phyloP scores from a whole-genome alignment of 2,113 vertebrate species.

The Labeo rohita region DNA sequence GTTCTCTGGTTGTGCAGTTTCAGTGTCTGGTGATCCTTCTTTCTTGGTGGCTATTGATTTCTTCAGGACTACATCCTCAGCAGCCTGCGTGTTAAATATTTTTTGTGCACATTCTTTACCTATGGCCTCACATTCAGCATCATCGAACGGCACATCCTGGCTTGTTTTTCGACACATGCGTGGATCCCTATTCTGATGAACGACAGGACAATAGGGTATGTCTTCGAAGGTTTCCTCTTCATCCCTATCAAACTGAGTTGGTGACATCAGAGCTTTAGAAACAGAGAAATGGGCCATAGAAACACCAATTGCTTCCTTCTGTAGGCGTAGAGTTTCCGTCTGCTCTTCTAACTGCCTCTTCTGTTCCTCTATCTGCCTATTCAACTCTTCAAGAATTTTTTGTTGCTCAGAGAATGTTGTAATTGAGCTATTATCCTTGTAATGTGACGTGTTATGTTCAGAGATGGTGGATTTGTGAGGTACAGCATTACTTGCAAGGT shows the following conservation, averaged over 20 bases:
- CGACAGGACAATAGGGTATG: constrained; percentile 45
- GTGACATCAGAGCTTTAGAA: constrained; percentile 91
- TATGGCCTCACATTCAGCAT: constrained; percentile 58
- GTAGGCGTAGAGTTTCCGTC: constrained; percentile 90
- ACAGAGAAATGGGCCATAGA: constrained; percentile 97
- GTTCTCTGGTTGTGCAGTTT: neutral
- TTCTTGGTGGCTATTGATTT: too few species aligned
- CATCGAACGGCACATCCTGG: constrained; percentile 60
- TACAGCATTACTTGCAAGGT: constrained; percentile 69
- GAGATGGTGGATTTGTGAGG: constrained; percentile 59
- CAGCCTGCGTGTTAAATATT: neutral
- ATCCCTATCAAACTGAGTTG: constrained; percentile 72
- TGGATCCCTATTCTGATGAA: constrained; percentile 68
- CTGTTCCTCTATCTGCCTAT: constrained; percentile 96
- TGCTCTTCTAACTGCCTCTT: constrained; percentile 91
- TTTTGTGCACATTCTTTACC: constrained; percentile 1
- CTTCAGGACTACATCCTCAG: neutral
- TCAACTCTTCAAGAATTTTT: constrained; percentile 92
- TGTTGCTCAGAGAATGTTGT: constrained; percentile 90
- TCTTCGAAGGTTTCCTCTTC: constrained; percentile 55
- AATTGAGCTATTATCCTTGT: constrained; percentile 54
- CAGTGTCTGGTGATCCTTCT: neutral
- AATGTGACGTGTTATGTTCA: neutral
- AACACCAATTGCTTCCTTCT: constrained; percentile 91
- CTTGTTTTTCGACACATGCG: constrained; percentile 76